Percentiles rank a stretch among this genome's conserved stretches.
Evolutionary conservation across 30 jellyfish, hydroid and myxozoan species (phyloP).

Genomic region (Morbakka virulenta): DNA sequence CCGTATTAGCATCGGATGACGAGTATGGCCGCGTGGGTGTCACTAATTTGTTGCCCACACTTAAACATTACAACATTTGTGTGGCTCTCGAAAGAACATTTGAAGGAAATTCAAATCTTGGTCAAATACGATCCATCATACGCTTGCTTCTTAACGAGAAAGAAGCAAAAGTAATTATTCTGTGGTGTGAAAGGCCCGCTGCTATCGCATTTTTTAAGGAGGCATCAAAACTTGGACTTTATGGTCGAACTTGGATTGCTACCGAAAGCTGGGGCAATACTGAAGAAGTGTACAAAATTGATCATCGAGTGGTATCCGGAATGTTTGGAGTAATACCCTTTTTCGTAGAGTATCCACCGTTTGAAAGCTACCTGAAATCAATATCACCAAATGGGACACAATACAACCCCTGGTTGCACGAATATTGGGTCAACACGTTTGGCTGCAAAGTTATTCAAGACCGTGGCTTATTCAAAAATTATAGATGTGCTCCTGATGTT

Average conservation of each 20-base stretch:
- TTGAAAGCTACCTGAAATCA: conserved; percentile 28
- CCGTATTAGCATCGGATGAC: conserved; percentile 94
- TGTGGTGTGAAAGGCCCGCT: conserved; percentile 97
- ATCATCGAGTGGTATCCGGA: conserved; percentile 88
- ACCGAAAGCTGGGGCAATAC: conserved; percentile 94
- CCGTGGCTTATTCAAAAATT: conserved; percentile 1
- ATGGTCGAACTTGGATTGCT: conserved; percentile 95
- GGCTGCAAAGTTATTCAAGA: conserved; percentile 17
- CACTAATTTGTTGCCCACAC: conserved; percentile 68
- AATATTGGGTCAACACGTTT: conserved; percentile 57
- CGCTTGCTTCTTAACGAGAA: conserved; percentile 40
- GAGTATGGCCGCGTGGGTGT: conserved; percentile 93
- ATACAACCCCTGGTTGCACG: conserved; percentile 87
- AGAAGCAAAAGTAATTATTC: conserved; percentile 67
- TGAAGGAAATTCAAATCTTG: conserved; percentile 31
- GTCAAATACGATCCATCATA: conserved; percentile 36
- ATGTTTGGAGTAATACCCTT: conserved; percentile 92
- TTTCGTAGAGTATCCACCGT: conserved; percentile 62
- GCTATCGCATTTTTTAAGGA: conserved; percentile 69
- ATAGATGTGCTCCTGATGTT: conserved; percentile 8
- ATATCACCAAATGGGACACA: conserved; percentile 58
- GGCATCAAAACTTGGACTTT: conserved; percentile 58
- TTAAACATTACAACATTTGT: conserved; percentile 66
- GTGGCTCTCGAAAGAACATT: conserved; percentile 81
- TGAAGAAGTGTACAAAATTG: conserved; percentile 30